Evolutionary conservation across 1,140 invertebrate species (phyloP), one percentile per base, ranked within the genome.

Genomic region (Apocrypta bakeri): DNA sequence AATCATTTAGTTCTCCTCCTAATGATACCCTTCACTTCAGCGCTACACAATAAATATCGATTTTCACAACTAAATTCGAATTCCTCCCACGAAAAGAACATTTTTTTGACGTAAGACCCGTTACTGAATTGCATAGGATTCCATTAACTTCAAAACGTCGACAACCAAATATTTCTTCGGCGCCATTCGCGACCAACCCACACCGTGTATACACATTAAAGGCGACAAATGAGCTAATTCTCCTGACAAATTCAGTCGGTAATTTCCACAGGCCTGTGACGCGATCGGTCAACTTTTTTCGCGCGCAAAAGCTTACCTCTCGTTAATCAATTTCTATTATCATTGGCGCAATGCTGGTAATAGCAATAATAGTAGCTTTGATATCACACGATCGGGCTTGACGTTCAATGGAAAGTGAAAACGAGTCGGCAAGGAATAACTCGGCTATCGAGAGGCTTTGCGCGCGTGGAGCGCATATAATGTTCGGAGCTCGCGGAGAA

Each of bases 391-490:
- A 56, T 56, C 21, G 48, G 48, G 14, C 48, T 2, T 21, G 48
- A 48, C 42, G 42, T 17, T 3, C 24, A 8, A 27, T 66, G 63
- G 63, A 66, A 66, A 66, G 63, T 66, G 63, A 66, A 66, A 66
- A 66, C 6, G 63, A 66, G 63, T 29, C 27, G 63, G 63, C 63
- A 25, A 25, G 63, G 48, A 56, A 56, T 56, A 56, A 56, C 48
- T n/a, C 48, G 48, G 48, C 48, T 21, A 56, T 56, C 63, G 63
- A 25, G 24, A 17, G 63, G 12, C n/a, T 56, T 17, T 56, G n/a
- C 25, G 63, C 61, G 61, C 63, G 63, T 66, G 63, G 24, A 25
- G 63, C 74, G 56, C 25, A 33, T 64, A 76, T 24, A 61, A 64
- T 29, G 4, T 11, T 61, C 74, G 61, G 25, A 17, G 4, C 48